These are phyloP conservation scores for Herpetotheres cachinnans DNA, from an alignment of 2,113 vertebrate genomes.

Conservation along the genomic window DNA sequence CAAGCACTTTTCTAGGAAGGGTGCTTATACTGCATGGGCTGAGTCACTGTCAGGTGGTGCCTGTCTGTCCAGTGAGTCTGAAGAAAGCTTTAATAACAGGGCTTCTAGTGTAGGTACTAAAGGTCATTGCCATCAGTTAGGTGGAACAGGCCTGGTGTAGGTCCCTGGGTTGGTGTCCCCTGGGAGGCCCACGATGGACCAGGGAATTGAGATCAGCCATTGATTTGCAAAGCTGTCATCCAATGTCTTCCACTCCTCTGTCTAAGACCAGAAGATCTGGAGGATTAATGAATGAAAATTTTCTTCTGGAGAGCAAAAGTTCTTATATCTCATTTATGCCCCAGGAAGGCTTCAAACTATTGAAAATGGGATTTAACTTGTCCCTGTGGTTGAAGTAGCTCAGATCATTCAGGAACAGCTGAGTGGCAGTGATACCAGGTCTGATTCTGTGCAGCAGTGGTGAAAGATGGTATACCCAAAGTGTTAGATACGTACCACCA, in stretches of 20 bases:
- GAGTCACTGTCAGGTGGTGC: background rate
- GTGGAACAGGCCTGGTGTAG: background rate
- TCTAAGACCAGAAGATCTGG: background rate
- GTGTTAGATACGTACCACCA: rapidly evolving
- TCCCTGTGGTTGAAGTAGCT: background rate
- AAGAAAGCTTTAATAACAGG: background rate
- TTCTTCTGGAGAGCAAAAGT: background rate
- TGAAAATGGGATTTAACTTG: background rate
- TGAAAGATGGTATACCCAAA: background rate
- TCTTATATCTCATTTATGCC: background rate
- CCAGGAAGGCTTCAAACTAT: background rate
- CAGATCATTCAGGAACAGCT: background rate
- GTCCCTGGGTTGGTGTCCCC: background rate
- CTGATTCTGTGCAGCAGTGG: background rate
- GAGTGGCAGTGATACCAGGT: background rate
- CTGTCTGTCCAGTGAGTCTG: background rate
- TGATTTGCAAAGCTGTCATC: background rate
- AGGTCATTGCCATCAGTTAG: background rate
- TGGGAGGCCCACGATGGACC: background rate
- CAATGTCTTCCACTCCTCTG: background rate
- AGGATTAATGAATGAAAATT: background rate
- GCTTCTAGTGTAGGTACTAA: background rate
- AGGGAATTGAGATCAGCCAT: background rate
- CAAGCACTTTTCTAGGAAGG: background rate
- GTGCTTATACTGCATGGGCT: background rate